Evolutionary conservation across 2,888 invertebrate species (phyloP).

Genomic region (Macrosiphum euphorbiae): DNA sequence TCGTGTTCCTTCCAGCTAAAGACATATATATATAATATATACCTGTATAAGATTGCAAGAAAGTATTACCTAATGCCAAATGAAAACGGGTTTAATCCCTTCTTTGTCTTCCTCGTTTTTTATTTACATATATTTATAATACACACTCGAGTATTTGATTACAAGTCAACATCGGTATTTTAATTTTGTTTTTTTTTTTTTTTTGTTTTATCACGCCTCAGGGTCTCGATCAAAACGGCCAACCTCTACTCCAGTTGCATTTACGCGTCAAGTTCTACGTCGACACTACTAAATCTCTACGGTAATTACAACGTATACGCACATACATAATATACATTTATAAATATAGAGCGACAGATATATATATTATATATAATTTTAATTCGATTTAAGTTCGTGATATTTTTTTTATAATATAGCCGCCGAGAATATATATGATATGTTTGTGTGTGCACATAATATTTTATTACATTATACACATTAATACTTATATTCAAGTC

Average conservation of each 20-base stretch:
- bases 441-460: conserved; percentile 3
- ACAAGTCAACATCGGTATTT: conserved; percentile 1
- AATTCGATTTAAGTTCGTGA: neutral
- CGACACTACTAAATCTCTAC: conserved; percentile 89
- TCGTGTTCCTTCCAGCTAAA: conserved; percentile 49
- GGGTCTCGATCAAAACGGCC: conserved; percentile 91
- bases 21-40: neutral
- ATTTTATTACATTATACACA: neutral
- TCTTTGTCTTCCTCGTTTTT: conserved; percentile 8
- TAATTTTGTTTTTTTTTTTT: conserved; percentile 51
- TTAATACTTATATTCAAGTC: neutral
- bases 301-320: conserved; percentile 71
- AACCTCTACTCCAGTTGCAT: conserved; percentile 89
- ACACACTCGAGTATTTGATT: conserved; percentile 1
- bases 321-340: neutral
- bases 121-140: conserved; percentile 39
- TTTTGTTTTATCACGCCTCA: conserved; percentile 71
- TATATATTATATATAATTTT: neutral
- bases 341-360: neutral
- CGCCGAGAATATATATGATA: neutral
- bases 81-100: conserved; percentile 56
- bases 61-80: conserved; percentile 41
- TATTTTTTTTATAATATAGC: conserved; percentile 40
- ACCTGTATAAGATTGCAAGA: conserved; percentile 18
- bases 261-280: conserved; percentile 95